Evolutionary conservation across 37 sponge, comb jelly and placozoan genomes (phyloP).

Genomic region (Sycon ciliatum): DNA sequence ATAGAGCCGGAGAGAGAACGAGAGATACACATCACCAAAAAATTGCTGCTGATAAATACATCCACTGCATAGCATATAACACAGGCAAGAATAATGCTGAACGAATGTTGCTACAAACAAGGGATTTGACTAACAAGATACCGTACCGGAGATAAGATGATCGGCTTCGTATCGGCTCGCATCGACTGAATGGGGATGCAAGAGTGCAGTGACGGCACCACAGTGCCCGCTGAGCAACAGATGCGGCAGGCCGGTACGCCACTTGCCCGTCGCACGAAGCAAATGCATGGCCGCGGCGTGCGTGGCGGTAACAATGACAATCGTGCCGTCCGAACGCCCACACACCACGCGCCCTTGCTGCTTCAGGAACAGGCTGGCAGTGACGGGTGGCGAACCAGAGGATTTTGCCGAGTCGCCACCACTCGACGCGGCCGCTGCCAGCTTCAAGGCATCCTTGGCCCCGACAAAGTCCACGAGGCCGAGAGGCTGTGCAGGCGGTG

Average conservation of each 20-base stretch:
- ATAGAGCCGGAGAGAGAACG: no score
- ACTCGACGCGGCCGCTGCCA: no score
- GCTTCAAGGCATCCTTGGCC: no score
- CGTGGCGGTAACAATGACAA: constrained; percentile 53
- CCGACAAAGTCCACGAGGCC: no score
- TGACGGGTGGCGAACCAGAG: constrained; percentile 61
- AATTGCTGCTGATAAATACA: no score
- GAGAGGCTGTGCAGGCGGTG: no score
- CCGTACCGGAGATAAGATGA: constrained; percentile 28
- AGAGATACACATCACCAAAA: not conserved
- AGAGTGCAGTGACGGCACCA: constrained; percentile 55
- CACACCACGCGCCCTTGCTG: constrained; percentile 65
- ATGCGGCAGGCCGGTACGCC: not conserved
- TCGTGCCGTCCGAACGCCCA: constrained; percentile 64
- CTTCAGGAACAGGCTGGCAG: constrained; percentile 58
- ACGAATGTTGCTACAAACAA: no score
- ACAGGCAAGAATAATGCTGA: no score
- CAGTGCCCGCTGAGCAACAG: constrained; percentile 53
- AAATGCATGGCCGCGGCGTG: constrained; percentile 61
- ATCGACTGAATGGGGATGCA: constrained; percentile 55
- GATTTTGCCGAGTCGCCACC: no score
- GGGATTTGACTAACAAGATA: no score
- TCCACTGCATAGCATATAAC: no score
- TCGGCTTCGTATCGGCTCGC: constrained; percentile 27
- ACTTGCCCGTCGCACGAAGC: constrained; percentile 13